Conservation (phyloP, 2,797 vertebrate species). For the Amphiprion clarkii region DNA sequence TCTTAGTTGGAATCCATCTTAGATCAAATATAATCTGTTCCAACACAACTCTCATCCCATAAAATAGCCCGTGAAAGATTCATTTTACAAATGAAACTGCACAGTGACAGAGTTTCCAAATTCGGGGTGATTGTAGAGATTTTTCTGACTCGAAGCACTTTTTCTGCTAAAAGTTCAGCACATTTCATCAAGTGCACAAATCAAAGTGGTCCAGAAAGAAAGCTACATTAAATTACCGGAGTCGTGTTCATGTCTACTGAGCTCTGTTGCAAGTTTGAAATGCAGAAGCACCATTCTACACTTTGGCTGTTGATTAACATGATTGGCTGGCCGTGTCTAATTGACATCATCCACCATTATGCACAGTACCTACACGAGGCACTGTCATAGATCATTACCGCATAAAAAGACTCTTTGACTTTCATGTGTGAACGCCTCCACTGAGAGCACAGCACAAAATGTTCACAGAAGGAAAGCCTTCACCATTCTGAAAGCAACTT, state of each 20-base stretch:
- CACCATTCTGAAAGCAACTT: background rate
- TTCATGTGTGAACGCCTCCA: background rate
- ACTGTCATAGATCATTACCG: slow-evolving; percentile 21
- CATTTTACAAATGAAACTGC: background rate
- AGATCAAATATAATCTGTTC: slow-evolving; percentile 6
- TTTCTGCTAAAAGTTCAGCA: background rate
- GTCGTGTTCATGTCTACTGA: background rate
- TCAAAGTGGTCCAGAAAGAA: background rate
- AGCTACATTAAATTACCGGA: background rate
- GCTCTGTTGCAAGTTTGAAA: background rate
- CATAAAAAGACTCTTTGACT: background rate
- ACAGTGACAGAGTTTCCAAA: background rate
- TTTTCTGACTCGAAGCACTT: background rate
- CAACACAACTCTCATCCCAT: background rate
- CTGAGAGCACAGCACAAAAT: background rate
- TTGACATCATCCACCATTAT: slow-evolving; percentile 9
- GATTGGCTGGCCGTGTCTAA: slow-evolving; percentile 2
- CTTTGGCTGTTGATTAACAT: slow-evolving; percentile 13
- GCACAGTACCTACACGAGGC: background rate
- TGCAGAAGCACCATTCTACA: background rate
- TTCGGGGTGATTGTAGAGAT: background rate
- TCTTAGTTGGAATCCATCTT: slow-evolving; percentile 2
- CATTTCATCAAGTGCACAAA: background rate
- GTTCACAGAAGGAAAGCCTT: background rate
- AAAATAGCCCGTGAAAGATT: background rate